These are phyloP conservation scores for Hyppa rectilinea DNA, from an alignment of 2,888 invertebrate genomes.

Conservation along the genomic window DNA sequence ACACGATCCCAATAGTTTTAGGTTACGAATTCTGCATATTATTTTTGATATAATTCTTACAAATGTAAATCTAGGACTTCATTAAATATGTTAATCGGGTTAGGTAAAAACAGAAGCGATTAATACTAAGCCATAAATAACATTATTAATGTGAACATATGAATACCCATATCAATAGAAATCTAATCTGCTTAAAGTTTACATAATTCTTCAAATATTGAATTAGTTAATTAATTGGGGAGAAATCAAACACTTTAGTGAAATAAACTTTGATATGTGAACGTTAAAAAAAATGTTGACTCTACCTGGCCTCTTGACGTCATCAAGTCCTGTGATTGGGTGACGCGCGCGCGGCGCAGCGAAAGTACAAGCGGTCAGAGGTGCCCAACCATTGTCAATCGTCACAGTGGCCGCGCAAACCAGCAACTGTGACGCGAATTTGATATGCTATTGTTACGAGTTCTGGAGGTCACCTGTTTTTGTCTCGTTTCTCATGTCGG, in stretches of 20 bases:
- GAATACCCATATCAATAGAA: constrained; percentile 34
- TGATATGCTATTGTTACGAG: constrained; percentile 79
- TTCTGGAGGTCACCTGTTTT: constrained; percentile 70
- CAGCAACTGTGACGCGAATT: constrained; percentile 79
- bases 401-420: constrained; percentile 74
- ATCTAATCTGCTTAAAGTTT: constrained; percentile 23
- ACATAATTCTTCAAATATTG: constrained; percentile 41
- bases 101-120: constrained; percentile 23
- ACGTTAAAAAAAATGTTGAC: constrained; percentile 70
- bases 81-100: constrained; percentile 42
- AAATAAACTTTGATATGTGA: constrained; percentile 2
- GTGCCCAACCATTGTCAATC: constrained; percentile 74
- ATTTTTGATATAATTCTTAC: constrained; percentile 13
- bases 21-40: constrained; percentile 21
- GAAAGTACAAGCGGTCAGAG: constrained; percentile 76
- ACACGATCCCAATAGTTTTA: constrained; percentile 40
- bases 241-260: constrained; percentile 29
- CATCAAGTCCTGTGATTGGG: constrained; percentile 68
- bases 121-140: constrained; percentile 26
- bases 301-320: constrained; percentile 66
- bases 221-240: constrained; percentile 19
- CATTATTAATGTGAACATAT: constrained; percentile 32
- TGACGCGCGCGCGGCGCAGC: constrained; percentile 42
- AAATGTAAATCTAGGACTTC: constrained; percentile 17
- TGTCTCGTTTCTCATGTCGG: constrained; percentile 53